Evolutionary conservation across 1,140 invertebrate genomes (phyloP).

Genomic region (Dinoponera quadriceps): DNA sequence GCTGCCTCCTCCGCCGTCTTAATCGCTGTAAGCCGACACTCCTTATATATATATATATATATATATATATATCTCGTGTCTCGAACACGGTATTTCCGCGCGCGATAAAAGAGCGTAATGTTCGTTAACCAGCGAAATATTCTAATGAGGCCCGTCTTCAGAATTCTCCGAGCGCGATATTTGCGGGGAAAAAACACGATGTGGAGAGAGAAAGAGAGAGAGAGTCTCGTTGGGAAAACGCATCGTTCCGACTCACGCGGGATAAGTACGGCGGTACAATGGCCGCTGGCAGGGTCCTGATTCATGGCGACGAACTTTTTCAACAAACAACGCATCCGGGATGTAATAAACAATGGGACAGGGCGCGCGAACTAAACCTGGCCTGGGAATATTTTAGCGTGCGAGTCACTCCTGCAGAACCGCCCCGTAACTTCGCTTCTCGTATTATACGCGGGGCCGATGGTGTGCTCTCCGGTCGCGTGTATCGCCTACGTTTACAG

Average conservation of each 20-base stretch:
- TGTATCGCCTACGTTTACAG: constrained; percentile 38
- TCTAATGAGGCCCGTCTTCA: neutral
- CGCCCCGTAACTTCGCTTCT: constrained; percentile 59
- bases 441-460: constrained; percentile 41
- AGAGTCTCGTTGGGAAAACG: constrained; percentile 18
- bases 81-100: neutral
- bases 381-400: constrained; percentile 52
- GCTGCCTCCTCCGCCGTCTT: neutral
- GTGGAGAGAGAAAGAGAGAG: neutral
- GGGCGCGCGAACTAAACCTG: neutral
- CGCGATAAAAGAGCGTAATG: neutral
- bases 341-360: constrained; percentile 77
- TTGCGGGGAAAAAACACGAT: neutral
- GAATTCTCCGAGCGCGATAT: neutral
- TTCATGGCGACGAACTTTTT: constrained; percentile 74
- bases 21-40: neutral
- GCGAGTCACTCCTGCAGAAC: constrained; percentile 35
- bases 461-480: constrained; percentile 34
- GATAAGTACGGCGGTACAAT: constrained; percentile 54
- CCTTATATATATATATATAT: too few species aligned
- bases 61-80: neutral
- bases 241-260: constrained; percentile 30
- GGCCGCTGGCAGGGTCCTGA: constrained; percentile 63
- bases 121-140: neutral
- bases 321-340: constrained; percentile 76